phyloP scores from a whole-genome alignment of 2,113 vertebrate genomes.

The Lonchura striata region DNA sequence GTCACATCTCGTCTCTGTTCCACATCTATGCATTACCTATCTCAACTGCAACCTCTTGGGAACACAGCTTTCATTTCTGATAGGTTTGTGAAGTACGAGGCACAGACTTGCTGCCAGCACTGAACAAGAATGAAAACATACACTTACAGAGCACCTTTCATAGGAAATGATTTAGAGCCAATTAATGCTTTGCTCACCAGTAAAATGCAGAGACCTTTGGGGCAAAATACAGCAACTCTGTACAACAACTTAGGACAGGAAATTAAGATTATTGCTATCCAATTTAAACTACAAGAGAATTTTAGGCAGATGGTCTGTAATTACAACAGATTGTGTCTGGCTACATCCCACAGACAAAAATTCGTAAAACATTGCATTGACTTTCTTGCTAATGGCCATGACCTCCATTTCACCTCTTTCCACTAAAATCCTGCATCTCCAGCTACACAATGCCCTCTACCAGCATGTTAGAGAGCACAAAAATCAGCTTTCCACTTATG shows the following conservation, averaged over 20 bases:
- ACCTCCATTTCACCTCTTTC: slow-evolving; percentile 56
- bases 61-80: not conserved
- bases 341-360: not conserved
- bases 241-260: slow-evolving; percentile 7
- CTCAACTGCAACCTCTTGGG: not conserved
- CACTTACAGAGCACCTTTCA: not conserved
- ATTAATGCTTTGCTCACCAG: not conserved
- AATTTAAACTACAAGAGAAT: slow-evolving; percentile 33
- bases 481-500: not conserved
- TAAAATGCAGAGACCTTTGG: not conserved
- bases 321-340: slow-evolving; percentile 20
- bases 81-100: not conserved
- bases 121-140: not conserved
- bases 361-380: not conserved
- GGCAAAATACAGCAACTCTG: slow-evolving; percentile 10
- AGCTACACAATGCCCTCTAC: slow-evolving; percentile 15
- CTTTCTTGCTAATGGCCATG: slow-evolving; percentile 12
- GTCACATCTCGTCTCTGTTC: not conserved
- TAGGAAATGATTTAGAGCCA: not conserved
- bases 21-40: not conserved
- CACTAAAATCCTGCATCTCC: not conserved
- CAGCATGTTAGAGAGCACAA: rapidly evolving
- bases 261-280: slow-evolving; percentile 36
- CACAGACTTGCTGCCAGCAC: not conserved
- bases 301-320: slow-evolving; percentile 29